A percentile compares a stretch with the other conserved stretches of the same genome.
Evolutionary conservation across 2,888 invertebrate genomes (phyloP).

Genomic region (Melanophora roralis): DNA sequence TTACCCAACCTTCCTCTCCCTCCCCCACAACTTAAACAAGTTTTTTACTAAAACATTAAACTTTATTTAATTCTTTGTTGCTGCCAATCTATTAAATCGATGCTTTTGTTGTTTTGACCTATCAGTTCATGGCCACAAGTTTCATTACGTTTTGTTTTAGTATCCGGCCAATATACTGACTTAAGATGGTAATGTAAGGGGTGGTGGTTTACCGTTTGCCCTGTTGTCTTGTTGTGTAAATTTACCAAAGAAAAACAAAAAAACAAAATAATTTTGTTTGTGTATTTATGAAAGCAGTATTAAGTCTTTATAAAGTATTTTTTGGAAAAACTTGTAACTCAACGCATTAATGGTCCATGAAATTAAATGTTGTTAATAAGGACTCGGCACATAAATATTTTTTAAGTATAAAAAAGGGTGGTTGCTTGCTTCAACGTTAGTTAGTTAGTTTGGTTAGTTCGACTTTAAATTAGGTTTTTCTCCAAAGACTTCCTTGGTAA

Average conservation of each 20-base stretch:
- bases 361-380: constrained; percentile 63
- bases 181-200: not conserved
- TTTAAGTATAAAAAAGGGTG: constrained; percentile 22
- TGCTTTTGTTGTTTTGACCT: constrained; percentile 46
- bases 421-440: constrained; percentile 4
- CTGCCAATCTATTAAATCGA: constrained; percentile 39
- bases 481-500: not conserved
- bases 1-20: not conserved
- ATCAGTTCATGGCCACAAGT: constrained; percentile 50
- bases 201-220: constrained; percentile 10
- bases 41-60: constrained; percentile 17
- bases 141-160: not conserved
- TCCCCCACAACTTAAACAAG: not conserved
- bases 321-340: constrained; percentile 53
- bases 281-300: not conserved
- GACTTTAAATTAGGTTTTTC: not conserved
- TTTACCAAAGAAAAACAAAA: no score
- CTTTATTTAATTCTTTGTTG: constrained; percentile 15
- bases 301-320: not conserved
- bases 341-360: constrained; percentile 64
- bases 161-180: constrained; percentile 6
- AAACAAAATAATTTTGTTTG: no score
- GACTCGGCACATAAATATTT: constrained; percentile 50
- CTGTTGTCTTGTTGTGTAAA: constrained; percentile 2
- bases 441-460: constrained; percentile 9